A percentile compares a stretch with the other conserved stretches of the same genome.
These are phyloP conservation scores for Lasioglossum morio DNA, from an alignment of 2,888 invertebrate genomes.

Conservation along the genomic window DNA sequence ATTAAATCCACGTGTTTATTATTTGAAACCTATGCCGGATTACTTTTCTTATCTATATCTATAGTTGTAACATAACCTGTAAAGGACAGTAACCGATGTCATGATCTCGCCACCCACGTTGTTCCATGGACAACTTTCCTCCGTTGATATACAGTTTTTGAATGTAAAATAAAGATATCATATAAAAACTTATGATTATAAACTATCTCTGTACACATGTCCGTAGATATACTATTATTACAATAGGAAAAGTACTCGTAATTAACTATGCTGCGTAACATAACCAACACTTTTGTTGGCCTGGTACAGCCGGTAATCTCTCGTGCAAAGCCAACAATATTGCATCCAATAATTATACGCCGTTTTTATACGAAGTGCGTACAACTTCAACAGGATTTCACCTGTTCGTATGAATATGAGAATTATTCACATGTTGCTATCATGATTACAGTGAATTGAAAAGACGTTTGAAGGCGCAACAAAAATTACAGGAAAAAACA, in stretches of 20 bases:
- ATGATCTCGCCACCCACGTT: conserved; percentile 32
- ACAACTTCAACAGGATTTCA: conserved; percentile 38
- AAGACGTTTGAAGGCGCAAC: conserved; percentile 95
- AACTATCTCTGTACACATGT: conserved; percentile 14
- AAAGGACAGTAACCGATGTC: conserved; percentile 4
- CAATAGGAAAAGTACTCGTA: conserved; percentile 7
- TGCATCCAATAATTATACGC: conserved; percentile 74
- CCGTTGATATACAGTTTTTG: conserved; percentile 5
- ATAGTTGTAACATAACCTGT: conserved; percentile 42
- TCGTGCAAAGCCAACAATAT: conserved; percentile 56
- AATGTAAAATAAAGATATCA: conserved; percentile 31
- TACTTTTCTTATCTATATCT: conserved; percentile 17
- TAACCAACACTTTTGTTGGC: conserved; percentile 69
- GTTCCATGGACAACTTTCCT: conserved; percentile 23
- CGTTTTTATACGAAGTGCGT: conserved; percentile 77
- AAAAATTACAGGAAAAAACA: conserved; percentile 96
- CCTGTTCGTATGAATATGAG: background rate
- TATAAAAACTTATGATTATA: background rate
- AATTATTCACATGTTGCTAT: background rate
- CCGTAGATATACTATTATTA: conserved; percentile 20
- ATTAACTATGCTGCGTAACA: conserved; percentile 67
- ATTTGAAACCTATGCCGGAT: background rate
- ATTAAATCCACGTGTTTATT: conserved; percentile 1
- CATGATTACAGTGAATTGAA: conserved; percentile 93
- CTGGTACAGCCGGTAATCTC: conserved; percentile 57